Conservation (phyloP, 1,140 invertebrate genomes). For the Diorhabda elongata region DNA sequence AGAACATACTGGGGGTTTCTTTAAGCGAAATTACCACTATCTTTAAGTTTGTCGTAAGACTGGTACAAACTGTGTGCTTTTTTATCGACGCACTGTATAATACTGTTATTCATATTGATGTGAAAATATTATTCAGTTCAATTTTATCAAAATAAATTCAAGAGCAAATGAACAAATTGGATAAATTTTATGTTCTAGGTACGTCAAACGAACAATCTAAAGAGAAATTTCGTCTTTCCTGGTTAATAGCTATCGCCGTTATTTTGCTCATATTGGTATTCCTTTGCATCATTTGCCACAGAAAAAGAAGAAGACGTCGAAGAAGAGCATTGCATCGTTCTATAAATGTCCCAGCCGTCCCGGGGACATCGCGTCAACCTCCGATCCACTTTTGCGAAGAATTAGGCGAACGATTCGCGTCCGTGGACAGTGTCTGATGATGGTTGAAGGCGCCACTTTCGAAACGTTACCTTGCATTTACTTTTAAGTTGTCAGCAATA, state of each 20-base stretch:
- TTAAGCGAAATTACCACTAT: too few species aligned
- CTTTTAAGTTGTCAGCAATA: slow-evolving; percentile 40
- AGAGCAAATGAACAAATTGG: too few species aligned
- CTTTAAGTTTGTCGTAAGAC: too few species aligned
- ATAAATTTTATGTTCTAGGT: slow-evolving; percentile 39
- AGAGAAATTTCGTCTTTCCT: slow-evolving; percentile 52
- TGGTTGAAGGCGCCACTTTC: slow-evolving; percentile 35
- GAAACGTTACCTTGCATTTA: slow-evolving; percentile 28
- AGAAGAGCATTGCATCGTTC: slow-evolving; percentile 39
- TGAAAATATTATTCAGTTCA: too few species aligned
- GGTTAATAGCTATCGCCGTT: slow-evolving; percentile 50
- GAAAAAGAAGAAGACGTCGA: slow-evolving; percentile 38
- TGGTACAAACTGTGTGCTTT: too few species aligned
- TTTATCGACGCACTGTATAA: too few species aligned
- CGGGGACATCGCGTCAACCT: slow-evolving; percentile 48
- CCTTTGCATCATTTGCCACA: slow-evolving; percentile 43
- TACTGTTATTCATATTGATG: too few species aligned
- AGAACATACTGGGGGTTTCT: too few species aligned
- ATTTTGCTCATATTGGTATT: slow-evolving; percentile 42
- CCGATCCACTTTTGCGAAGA: slow-evolving; percentile 52
- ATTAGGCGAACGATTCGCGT: slow-evolving; percentile 52
- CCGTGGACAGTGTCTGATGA: slow-evolving; percentile 55
- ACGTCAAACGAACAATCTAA: slow-evolving; percentile 49
- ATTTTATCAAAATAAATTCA: too few species aligned
- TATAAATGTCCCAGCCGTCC: slow-evolving; percentile 47